Base-by-base conservation (phyloP, 23 tunicate genomes). In the Halocynthia roretzi region DNA sequence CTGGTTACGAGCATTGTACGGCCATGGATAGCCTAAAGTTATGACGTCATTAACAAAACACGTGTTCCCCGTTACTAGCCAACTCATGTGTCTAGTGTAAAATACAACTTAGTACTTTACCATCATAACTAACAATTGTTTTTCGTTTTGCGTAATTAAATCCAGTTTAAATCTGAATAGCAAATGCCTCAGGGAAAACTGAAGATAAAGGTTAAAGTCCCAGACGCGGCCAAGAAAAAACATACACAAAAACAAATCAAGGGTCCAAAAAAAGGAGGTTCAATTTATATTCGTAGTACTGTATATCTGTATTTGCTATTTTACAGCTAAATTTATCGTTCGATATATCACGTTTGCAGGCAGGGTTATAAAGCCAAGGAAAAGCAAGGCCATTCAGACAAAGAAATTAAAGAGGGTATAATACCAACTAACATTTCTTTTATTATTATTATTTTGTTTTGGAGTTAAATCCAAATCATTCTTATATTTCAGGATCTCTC, bases 111-210 rank as follows among this genome's bases (percentile, higher is more conserved):
- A 31, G 44, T 31, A 31, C 44, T 31, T 31, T 0, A 31, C 44
- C 44, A 31, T 31, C 44, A 31, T 31, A 31, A 31, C 44, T 31
- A 31, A 31, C 44, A 31, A 4, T 0, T 31, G 44, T 0, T 31
- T 31, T 31, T 31, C 44, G 44, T 31, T 31, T 31, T 31, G 4
- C 4, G 2, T 31, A 31, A 31, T 31, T 31, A 31, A 31, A 31
- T 31, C 44, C 44, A 31, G 44, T 31, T 31, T 31, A 31, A 31
- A 31, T 2, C 12, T 18, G 72, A 18, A 22, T 68, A 11, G n/a
- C 56, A 50, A 22, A 84, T 84, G 88, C 88, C 88, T 54, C 88
- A 84, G 62, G 88, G 88, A 69, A 84, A 84, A 68, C 51, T 84
- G 31, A 84, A 84, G 60, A 77, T 82, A 61, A 84, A 84, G 61